Evolutionary conservation across 2,888 invertebrate genomes (phyloP).

Genomic region (Tolmerus cingulatus): DNA sequence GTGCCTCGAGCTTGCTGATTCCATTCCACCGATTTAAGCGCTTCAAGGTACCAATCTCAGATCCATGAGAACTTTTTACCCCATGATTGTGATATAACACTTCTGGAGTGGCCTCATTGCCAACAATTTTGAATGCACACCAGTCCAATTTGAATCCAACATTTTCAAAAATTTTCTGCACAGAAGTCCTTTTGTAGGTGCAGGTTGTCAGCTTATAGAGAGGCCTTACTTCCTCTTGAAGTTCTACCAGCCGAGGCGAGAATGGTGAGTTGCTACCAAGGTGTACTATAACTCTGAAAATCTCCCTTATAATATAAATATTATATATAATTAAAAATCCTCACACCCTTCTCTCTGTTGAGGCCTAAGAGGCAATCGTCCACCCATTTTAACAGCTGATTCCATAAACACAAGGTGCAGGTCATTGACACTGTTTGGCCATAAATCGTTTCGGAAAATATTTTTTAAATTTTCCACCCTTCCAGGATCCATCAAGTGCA

Average conservation of each 20-base stretch:
- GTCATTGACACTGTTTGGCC: constrained; percentile 78
- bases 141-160: constrained; percentile 84
- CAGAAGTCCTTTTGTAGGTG: constrained; percentile 85
- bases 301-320: not conserved
- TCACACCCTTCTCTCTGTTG: constrained; percentile 85
- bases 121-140: constrained; percentile 86
- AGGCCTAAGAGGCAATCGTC: constrained; percentile 81
- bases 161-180: constrained; percentile 82
- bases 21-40: constrained; percentile 70
- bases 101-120: constrained; percentile 59
- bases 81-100: constrained; percentile 60
- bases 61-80: constrained; percentile 51
- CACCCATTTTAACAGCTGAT: constrained; percentile 85
- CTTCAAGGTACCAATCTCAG: constrained; percentile 59
- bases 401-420: constrained; percentile 84
- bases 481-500: constrained; percentile 80
- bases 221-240: constrained; percentile 81
- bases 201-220: constrained; percentile 80
- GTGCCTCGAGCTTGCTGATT: constrained; percentile 69
- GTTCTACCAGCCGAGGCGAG: constrained; percentile 65
- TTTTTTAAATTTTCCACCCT: constrained; percentile 78
- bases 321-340: not conserved
- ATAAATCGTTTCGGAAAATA: constrained; percentile 78
- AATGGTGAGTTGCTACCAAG: constrained; percentile 80
- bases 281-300: constrained; percentile 74